Base-by-base conservation (phyloP, 2,113 vertebrate species). In the Microcebus murinus region DNA sequence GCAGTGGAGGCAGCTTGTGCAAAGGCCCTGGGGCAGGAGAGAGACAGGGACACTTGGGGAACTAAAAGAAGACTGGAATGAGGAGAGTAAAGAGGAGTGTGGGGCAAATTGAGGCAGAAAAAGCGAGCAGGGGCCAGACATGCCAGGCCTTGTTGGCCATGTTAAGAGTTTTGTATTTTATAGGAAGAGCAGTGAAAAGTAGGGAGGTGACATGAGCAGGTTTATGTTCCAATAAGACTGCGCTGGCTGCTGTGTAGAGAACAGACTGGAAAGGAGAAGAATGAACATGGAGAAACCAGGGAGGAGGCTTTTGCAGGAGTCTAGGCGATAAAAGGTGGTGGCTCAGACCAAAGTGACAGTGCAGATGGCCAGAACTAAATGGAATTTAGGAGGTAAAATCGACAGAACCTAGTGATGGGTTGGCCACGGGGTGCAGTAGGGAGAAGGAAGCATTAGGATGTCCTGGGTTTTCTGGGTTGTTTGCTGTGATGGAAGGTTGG, bases 141-240 rank as follows among this genome's bases (percentile, higher is more conserved):
- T 2, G 9, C 36, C 27, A 4, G 11, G 25, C 45, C 11, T 52
- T 34, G 0, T 23, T n/a, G 14, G 34, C 34, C 27, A 7, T 4
- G 27, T 39, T 34, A 27, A 48, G 48, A n/a, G 4, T 14, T 59
- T 10, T 8, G 3, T 34, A 8, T 71, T 55, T 65, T 50, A 21
- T n/a, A 45, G 23, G 10, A 88, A 77, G 29, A 36, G 21, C 20
- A 39, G 29, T 18, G 39, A 67, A n/a, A 83, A 61, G n/a, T n/a
- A 80, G 63, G 39, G 50, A 82, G 65, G 7, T 74, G 39, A 88
- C 18, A 23, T 15, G 52, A 74, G 45, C n/a, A 67, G 45, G n/a
- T 21, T 14, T 42, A 25, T 50, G 39, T 73, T 73, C 23, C 31
- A 20, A 31, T 59, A 45, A 34, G 29, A 18, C 29, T n/a, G 39